A percentile compares a stretch with the other conserved stretches of the same genome.
Conservation (phyloP, 1,140 invertebrate genomes). For the Armadillidium nasatum region DNA sequence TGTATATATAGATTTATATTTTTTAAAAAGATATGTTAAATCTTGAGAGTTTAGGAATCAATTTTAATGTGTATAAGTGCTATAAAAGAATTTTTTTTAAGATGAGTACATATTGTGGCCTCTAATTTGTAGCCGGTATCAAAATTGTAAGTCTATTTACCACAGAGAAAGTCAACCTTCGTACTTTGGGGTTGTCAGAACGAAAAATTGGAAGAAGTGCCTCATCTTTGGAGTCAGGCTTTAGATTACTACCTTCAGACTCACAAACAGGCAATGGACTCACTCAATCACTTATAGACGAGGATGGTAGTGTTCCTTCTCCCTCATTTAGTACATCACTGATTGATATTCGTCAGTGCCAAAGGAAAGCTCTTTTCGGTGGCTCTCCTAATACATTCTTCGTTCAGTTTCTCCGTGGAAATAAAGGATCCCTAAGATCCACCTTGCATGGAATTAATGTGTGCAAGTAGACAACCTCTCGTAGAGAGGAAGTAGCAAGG, state of each 20-base stretch:
- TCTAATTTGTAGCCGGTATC: no score
- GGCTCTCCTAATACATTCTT: neutral
- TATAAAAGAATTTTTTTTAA: no score
- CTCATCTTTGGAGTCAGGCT: neutral
- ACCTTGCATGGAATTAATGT: neutral
- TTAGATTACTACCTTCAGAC: neutral
- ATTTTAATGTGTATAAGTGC: no score
- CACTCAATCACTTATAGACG: no score
- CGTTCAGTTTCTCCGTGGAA: neutral
- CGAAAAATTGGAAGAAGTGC: neutral
- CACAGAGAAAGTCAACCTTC: neutral
- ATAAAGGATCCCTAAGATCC: neutral
- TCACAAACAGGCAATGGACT: no score
- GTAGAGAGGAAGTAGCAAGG: neutral
- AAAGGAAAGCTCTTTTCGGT: neutral
- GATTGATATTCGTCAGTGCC: neutral
- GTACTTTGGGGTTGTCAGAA: neutral
- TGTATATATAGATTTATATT: no score
- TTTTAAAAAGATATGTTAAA: no score
- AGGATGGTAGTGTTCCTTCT: neutral
- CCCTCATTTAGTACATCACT: neutral
- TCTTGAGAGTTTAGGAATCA: no score
- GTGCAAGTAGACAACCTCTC: neutral
- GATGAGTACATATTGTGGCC: no score
- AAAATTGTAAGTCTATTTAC: no score